Evolutionary conservation across 2,888 invertebrate species (phyloP).

Genomic region (Hermodice carunculata): DNA sequence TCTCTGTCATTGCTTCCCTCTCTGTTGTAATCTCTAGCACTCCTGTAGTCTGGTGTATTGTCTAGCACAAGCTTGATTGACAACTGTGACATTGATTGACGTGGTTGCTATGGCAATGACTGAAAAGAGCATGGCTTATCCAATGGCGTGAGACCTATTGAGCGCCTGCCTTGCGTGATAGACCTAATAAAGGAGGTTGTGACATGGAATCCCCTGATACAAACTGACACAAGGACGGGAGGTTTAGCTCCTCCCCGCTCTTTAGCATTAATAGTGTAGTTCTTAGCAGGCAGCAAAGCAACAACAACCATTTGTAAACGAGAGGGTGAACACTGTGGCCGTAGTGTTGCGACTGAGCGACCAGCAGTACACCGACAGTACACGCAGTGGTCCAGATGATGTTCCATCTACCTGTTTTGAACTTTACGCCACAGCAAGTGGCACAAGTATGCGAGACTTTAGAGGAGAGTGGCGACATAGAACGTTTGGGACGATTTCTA

Average conservation of each 20-base stretch:
- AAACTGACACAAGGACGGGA: too few relatives aligned
- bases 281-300: constrained; percentile 8
- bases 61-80: too few relatives aligned
- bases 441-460: constrained; percentile 69
- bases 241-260: constrained; percentile 19
- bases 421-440: constrained; percentile 68
- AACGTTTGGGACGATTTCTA: constrained; percentile 82
- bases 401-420: constrained; percentile 33
- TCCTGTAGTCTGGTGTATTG: too few relatives aligned
- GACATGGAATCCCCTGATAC: too few relatives aligned
- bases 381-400: constrained; percentile 2
- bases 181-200: too few relatives aligned
- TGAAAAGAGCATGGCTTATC: too few relatives aligned
- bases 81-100: too few relatives aligned
- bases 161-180: too few relatives aligned
- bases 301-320: constrained; percentile 26
- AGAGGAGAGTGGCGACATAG: constrained; percentile 73
- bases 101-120: too few relatives aligned
- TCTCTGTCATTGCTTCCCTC: too few relatives aligned
- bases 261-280: constrained; percentile 26
- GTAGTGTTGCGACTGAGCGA: background rate
- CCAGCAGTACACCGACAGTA: background rate
- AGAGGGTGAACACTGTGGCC: constrained; percentile 14
- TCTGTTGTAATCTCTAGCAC: too few relatives aligned
- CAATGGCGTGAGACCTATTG: too few relatives aligned